These are phyloP conservation scores for Oreochromis aureus DNA, from an alignment of 2,113 vertebrate species.

Conservation along the genomic window DNA sequence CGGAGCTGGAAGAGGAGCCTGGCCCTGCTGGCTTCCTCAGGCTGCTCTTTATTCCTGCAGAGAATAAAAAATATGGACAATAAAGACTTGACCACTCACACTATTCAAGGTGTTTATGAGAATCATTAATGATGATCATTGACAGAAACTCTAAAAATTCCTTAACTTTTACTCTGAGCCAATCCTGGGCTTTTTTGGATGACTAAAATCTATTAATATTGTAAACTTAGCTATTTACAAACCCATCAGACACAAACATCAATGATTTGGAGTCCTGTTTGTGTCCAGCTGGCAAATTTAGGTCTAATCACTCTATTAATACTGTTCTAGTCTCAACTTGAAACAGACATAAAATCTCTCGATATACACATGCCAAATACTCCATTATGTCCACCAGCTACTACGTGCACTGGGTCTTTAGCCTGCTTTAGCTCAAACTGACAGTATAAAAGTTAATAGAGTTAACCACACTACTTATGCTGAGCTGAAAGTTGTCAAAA, in stretches of 20 bases:
- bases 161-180: neutral
- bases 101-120: neutral
- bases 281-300: neutral
- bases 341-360: neutral
- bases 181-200: neutral
- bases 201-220: neutral
- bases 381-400: neutral
- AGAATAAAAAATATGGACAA: neutral
- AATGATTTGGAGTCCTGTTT: neutral
- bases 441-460: neutral
- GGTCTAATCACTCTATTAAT: neutral
- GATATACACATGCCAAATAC: neutral
- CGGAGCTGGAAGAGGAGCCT: neutral
- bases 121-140: neutral
- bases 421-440: neutral
- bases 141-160: neutral
- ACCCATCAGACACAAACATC: neutral
- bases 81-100: no score
- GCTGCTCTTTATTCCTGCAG: constrained; percentile 53
- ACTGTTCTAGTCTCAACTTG: neutral
- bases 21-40: constrained; percentile 26
- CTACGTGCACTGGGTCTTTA: neutral
- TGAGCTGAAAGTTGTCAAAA: neutral
- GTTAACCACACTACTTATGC: neutral
- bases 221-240: neutral